Base-by-base conservation (phyloP, 2,113 vertebrate species). In the Syrrhaptes paradoxus region DNA sequence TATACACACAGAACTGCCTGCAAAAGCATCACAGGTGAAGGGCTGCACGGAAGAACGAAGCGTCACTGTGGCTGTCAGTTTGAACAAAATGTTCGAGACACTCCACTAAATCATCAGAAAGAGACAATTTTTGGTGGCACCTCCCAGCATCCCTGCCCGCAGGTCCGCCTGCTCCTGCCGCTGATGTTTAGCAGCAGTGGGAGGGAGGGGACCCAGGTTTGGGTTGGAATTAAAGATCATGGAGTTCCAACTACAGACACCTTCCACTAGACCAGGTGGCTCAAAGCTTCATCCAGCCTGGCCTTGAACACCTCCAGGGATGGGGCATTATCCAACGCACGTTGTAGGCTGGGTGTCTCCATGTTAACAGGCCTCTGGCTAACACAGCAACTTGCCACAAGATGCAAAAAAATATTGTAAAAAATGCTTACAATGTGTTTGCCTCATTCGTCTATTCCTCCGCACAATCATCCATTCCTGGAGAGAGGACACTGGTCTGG, bases 171-270 rank as follows among this genome's bases (percentile, higher is more conserved):
- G 28, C 51, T 88, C 22, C 45, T 88, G 85, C 79, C 59, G 36
- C 0, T 8, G 57, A 21, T 4, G 2, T 66, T 85, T 32, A 77
- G 25, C 41, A 70, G 49, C n/a, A 25, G 8, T 0, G 2, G 38
- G 54, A 79, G 52, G 63, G 19, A 76, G 34, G 41, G 41, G 41
- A 41, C 41, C 41, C 12, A 41, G 41, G 11, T 41, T 41, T 41
- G 41, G 41, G 41, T 13, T 41, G 13, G 41, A 41, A 14, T 41
- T 41, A 41, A 41, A 41, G 41, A 41, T 41, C 41, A 41, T 41
- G 13, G 41, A 41, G 41, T 41, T 41, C 41, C 41, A 41, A 41
- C 41, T 41, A 41, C 41, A 13, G 41, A 41, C 41, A 41, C 41
- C 41, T 41, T 41, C 41, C 41, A 41, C 41, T 41, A 41, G 41